Evolutionary conservation across 53 echinoderm and acorn worm species (phyloP).

Genomic region (Luidia sarsii): DNA sequence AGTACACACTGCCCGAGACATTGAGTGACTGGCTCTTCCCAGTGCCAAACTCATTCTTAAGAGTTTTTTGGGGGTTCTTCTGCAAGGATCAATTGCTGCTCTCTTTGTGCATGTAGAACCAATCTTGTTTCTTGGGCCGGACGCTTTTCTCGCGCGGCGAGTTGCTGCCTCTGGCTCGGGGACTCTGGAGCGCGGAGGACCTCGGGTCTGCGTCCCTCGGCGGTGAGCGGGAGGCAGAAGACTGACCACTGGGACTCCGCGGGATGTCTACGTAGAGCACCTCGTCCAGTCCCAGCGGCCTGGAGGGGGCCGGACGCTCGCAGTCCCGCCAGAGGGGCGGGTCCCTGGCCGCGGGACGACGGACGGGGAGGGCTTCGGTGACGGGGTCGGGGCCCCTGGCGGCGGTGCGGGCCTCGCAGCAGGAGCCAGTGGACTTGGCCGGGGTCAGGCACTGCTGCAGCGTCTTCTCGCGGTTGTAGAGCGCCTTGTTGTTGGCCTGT

Average conservation of each 20-base stretch:
- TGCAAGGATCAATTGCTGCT: conserved; percentile 43
- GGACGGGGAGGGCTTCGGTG: conserved; percentile 20
- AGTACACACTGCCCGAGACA: too few species aligned
- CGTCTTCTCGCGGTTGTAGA: conserved; percentile 40
- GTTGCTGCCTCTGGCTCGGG: conserved; percentile 52
- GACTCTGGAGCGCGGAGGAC: conserved; percentile 23
- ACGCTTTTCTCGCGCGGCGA: conserved; percentile 93
- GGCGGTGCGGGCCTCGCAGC: not conserved
- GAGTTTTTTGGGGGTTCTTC: too few species aligned
- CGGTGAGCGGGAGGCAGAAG: conserved; percentile 46
- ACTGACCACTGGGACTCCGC: not conserved
- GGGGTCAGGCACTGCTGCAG: conserved; percentile 21
- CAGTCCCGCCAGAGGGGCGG: not conserved
- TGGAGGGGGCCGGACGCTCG: not conserved
- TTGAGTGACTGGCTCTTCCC: too few species aligned
- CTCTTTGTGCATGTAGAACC: conserved; percentile 58
- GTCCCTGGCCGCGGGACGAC: not conserved
- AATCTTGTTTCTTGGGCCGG: conserved; percentile 78
- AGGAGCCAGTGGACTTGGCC: conserved; percentile 21
- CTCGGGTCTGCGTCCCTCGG: conserved; percentile 39
- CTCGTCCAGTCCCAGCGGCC: conserved; percentile 42
- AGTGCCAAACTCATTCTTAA: too few species aligned
- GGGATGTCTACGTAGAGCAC: conserved; percentile 78
- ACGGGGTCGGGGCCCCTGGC: conserved; percentile 22
- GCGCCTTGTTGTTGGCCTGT: conserved; percentile 39